Base-by-base conservation (phyloP, 2,113 vertebrate genomes). In the Panurus biarmicus region DNA sequence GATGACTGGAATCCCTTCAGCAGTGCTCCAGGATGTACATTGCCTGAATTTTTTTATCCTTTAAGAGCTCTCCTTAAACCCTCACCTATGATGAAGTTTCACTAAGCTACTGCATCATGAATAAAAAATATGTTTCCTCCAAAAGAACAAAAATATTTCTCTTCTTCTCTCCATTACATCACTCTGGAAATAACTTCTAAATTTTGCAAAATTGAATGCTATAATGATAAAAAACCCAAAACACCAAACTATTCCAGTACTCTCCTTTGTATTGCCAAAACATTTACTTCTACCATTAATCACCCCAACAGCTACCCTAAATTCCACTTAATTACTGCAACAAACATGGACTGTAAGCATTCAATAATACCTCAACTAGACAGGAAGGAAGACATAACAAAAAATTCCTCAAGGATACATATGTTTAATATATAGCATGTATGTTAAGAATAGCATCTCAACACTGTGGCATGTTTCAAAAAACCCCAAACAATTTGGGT, bases 261-360 rank as follows among this genome's bases (percentile, higher is more conserved):
- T 36, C 81, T 60, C 14, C 31, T 77, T 84, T 75, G 23, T 72
- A 78, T 42, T 89, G 25, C 28, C 60, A 74, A 84, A 96, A 64
- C 9, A 19, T 36, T n/a, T 80, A 23, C 15, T 16, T 83, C 33
- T 62, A 45, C 25, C 28, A 38, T 78, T 89, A 81, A 67, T 61
- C 28, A 75, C 6, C 14, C 33, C 0, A 0, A 84, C 7, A 13
- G 5, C 31, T 48, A 75, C 4, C 9, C 7, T 26, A 61, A 65
- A 65, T 69, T 89, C 61, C 21, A 22, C 5, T 78, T 72, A 78
- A 81, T 71, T 82, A 47, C 7, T 58, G 50, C 67, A 90, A 69
- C 44, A 87, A 89, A 61, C 16, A 25, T 31, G 19, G 50, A 18
- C 28, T 67, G 28, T 47, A 75, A 60, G 15, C 31, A 57, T 71